Conservation (phyloP, 2,888 invertebrate genomes). For the Torymus tubicola region DNA sequence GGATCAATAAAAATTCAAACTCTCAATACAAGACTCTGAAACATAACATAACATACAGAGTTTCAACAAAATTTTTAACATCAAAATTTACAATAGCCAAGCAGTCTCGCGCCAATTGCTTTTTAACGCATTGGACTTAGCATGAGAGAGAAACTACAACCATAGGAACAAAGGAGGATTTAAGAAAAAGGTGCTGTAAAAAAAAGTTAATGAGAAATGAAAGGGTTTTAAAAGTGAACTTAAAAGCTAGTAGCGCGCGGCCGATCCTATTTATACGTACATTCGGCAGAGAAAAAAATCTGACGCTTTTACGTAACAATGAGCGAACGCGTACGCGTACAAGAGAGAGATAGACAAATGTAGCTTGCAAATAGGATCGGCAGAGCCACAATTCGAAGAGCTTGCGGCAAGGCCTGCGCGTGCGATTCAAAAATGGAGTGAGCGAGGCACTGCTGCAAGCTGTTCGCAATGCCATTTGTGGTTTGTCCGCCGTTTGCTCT, state of each 20-base stretch:
- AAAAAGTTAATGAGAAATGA: slow-evolving; percentile 64
- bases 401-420: slow-evolving; percentile 46
- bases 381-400: slow-evolving; percentile 45
- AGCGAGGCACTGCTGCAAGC: slow-evolving; percentile 49
- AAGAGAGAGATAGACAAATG: neutral
- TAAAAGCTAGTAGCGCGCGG: slow-evolving; percentile 69
- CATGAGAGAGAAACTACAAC: slow-evolving; percentile 58
- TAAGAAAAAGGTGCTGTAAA: slow-evolving; percentile 61
- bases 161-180: slow-evolving; percentile 58
- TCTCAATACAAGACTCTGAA: slow-evolving; percentile 24
- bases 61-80: slow-evolving; percentile 48
- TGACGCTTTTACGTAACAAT: slow-evolving; percentile 7
- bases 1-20: slow-evolving; percentile 27
- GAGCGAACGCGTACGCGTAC: neutral
- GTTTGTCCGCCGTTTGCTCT: slow-evolving; percentile 42
- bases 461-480: slow-evolving; percentile 49
- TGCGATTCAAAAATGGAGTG: slow-evolving; percentile 14
- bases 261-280: slow-evolving; percentile 64
- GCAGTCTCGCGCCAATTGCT: slow-evolving; percentile 71
- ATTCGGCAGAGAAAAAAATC: slow-evolving; percentile 15
- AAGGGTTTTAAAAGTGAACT: slow-evolving; percentile 63
- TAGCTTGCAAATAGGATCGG: slow-evolving; percentile 49
- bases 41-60: slow-evolving; percentile 33
- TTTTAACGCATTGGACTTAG: slow-evolving; percentile 54
- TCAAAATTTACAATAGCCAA: slow-evolving; percentile 64